Conservation (phyloP, 37 sponge, comb jelly and placozoan species). For the Lycopodina hypogea region DNA sequence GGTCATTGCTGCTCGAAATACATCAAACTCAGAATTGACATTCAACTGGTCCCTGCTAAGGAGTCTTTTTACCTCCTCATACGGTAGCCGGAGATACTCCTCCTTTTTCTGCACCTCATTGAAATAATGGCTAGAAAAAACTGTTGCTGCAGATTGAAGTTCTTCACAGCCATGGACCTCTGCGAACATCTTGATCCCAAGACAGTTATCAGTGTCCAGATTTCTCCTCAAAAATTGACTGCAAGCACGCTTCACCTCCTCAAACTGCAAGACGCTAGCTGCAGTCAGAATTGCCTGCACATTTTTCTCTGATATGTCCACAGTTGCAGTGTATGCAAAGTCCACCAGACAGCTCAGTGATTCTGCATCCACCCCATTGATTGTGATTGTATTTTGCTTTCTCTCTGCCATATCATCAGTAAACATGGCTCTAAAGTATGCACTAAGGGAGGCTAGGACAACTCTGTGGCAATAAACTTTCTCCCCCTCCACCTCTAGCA, state of each 20-base stretch:
- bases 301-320: slow-evolving; percentile 48
- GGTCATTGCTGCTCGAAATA: slow-evolving; percentile 43
- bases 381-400: slow-evolving; percentile 19
- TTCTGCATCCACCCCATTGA: slow-evolving; percentile 39
- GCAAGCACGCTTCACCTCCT: slow-evolving; percentile 41
- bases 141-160: slow-evolving; percentile 27
- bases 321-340: slow-evolving; percentile 49
- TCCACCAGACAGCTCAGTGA: slow-evolving; percentile 38
- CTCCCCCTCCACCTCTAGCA: slow-evolving; percentile 28
- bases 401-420: slow-evolving; percentile 60
- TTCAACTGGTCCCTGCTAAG: slow-evolving; percentile 38
- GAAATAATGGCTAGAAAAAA: slow-evolving; percentile 44
- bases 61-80: slow-evolving; percentile 16
- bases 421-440: slow-evolving; percentile 47
- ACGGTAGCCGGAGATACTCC: slow-evolving; percentile 38
- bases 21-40: slow-evolving; percentile 39
- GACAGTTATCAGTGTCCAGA: slow-evolving; percentile 59
- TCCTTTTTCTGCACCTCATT: slow-evolving; percentile 34
- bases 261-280: slow-evolving; percentile 57
- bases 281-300: slow-evolving; percentile 62
- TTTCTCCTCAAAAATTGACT: slow-evolving; percentile 38
- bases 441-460: slow-evolving; percentile 33
- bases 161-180: slow-evolving; percentile 49
- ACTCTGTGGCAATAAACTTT: slow-evolving; percentile 16
- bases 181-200: slow-evolving; percentile 61